phyloP scores from a whole-genome alignment of 1,140 invertebrate genomes.

The Heliconius himera region DNA sequence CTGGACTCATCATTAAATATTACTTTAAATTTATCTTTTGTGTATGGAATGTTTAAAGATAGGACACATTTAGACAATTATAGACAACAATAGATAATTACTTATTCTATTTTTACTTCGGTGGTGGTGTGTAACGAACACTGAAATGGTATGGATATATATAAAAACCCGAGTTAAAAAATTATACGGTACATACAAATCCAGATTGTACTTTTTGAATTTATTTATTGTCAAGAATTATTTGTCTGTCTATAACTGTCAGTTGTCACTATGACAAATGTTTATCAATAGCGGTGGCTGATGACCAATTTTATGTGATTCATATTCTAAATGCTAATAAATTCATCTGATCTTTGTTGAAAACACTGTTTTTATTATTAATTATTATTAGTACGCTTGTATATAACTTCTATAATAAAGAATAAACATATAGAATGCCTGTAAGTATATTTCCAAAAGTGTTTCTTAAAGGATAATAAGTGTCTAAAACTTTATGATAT shows the following conservation, averaged over 20 bases:
- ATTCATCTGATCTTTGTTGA: not conserved
- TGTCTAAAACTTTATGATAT: not conserved
- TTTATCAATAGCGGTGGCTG: not conserved
- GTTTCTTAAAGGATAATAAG: not conserved
- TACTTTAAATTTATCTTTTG: too few relatives aligned
- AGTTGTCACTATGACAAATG: not conserved
- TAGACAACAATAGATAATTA: too few relatives aligned
- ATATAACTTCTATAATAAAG: not conserved
- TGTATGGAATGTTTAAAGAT: too few relatives aligned
- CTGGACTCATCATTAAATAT: too few relatives aligned
- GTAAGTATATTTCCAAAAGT: conserved; percentile 7
- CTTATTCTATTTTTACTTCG: too few relatives aligned
- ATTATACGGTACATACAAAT: too few relatives aligned
- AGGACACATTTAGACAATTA: too few relatives aligned
- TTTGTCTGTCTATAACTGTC: not conserved
- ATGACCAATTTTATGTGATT: conserved; percentile 14
- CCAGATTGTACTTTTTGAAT: too few relatives aligned
- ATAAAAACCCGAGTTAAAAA: too few relatives aligned
- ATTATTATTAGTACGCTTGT: not conserved
- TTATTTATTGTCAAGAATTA: not conserved
- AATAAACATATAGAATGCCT: conserved; percentile 8
- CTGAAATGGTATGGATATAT: too few relatives aligned
- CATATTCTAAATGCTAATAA: not conserved
- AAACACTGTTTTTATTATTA: not conserved
- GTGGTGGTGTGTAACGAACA: too few relatives aligned